phyloP scores from a whole-genome alignment of 2,888 invertebrate species.

The Choreutis nemorana region DNA sequence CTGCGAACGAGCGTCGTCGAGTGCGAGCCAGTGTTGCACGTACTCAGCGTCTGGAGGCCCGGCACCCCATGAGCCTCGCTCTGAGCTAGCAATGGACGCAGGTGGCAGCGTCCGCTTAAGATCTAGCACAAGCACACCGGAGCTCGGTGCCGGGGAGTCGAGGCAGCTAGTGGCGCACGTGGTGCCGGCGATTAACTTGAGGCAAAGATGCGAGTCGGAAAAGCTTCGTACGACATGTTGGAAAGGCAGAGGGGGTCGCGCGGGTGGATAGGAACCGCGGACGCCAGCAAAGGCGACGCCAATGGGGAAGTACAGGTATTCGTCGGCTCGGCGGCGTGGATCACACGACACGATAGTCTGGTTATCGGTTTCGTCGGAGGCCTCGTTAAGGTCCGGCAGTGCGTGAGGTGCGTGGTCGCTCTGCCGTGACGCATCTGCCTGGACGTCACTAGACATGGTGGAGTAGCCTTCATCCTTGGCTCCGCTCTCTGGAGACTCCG shows the following conservation, averaged over 20 bases:
- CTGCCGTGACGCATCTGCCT: conserved; percentile 72
- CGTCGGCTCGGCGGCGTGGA: conserved; percentile 64
- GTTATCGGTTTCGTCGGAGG: conserved; percentile 75
- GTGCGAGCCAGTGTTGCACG: conserved; percentile 77
- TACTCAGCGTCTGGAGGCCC: conserved; percentile 75
- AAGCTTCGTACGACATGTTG: conserved; percentile 79
- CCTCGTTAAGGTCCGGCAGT: conserved; percentile 77
- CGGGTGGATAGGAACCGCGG: conserved; percentile 78
- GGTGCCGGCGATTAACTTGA: conserved; percentile 71
- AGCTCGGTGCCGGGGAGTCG: conserved; percentile 68
- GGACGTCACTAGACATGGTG: conserved; percentile 84
- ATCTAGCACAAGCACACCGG: conserved; percentile 69
- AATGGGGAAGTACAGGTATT: conserved; percentile 73
- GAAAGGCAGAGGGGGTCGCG: conserved; percentile 73
- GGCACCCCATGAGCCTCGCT: conserved; percentile 67
- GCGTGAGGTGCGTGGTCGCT: conserved; percentile 66
- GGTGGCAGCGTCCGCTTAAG: conserved; percentile 68
- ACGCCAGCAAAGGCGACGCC: conserved; percentile 69
- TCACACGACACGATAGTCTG: conserved; percentile 62
- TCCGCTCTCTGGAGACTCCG: conserved; percentile 78
- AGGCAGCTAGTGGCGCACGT: conserved; percentile 61
- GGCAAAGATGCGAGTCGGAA: conserved; percentile 77
- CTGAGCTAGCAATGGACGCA: conserved; percentile 53
- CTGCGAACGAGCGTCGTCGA: conserved; percentile 76
- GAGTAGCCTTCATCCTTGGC: conserved; percentile 85